phyloP scores from a whole-genome alignment of 2,888 invertebrate species.

The Sepioteuthis lessoniana region DNA sequence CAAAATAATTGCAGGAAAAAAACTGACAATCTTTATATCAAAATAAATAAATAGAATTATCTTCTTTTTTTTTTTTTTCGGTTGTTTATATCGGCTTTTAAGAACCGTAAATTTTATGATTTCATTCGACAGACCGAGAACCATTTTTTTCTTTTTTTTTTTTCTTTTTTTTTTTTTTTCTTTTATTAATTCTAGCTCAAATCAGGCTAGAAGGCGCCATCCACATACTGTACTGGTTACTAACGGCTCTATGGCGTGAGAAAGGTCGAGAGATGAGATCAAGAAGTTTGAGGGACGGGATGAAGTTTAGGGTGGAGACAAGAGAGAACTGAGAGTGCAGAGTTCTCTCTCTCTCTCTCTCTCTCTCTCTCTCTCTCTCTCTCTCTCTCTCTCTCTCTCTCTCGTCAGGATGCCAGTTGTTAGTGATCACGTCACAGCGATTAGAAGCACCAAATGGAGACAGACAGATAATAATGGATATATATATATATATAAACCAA shows the following conservation, averaged over 20 bases:
- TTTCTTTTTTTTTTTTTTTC: too few species aligned
- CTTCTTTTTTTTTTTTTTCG: too few species aligned
- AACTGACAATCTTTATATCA: too few species aligned
- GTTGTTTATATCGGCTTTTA: background rate
- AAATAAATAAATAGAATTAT: too few species aligned
- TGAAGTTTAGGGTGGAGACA: too few species aligned
- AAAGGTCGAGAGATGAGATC: slow-evolving; percentile 33
- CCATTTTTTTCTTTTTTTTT: too few species aligned
- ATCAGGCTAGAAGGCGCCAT: background rate
- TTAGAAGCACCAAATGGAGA: background rate
- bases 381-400: too few species aligned
- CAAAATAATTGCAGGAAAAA: too few species aligned
- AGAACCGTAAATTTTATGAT: background rate
- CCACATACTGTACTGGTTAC: background rate
- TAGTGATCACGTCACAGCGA: background rate
- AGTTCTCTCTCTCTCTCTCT: too few species aligned
- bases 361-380: too few species aligned
- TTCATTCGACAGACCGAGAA: background rate
- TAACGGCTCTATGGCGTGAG: background rate
- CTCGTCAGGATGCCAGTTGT: background rate
- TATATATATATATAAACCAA: background rate
- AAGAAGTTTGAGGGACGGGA: background rate
- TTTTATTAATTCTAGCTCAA: background rate
- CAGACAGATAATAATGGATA: background rate
- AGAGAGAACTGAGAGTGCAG: too few species aligned